Conservation (phyloP, 2,113 vertebrate genomes). For the Globicephala melas region DNA sequence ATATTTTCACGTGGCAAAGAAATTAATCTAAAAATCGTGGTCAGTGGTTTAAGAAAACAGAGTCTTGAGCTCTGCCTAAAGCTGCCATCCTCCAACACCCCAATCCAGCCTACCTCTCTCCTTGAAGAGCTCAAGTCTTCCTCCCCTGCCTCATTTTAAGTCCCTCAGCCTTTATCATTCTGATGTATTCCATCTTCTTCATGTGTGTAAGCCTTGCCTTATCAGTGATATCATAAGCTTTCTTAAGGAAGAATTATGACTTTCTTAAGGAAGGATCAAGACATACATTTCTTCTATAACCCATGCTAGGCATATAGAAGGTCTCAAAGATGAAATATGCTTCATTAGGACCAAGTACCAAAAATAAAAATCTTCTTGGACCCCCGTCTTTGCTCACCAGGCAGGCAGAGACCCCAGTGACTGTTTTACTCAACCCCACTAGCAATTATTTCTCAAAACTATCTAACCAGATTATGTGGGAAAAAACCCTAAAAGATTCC, state of each 20-base stretch:
- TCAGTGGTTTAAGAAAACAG: not conserved
- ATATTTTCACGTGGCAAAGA: not conserved
- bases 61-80: not conserved
- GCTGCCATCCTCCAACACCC: not conserved
- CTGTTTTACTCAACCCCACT: not conserved
- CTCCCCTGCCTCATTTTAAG: not conserved
- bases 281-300: not conserved
- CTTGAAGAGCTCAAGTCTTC: not conserved
- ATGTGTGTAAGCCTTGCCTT: not conserved
- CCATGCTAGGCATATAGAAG: not conserved
- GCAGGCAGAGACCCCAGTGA: not conserved
- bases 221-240: not conserved
- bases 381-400: not conserved
- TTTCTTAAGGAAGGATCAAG: constrained; percentile 27
- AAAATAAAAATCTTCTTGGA: not conserved
- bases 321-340: constrained; percentile 27
- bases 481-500: not conserved
- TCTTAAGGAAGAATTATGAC: constrained; percentile 19
- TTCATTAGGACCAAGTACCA: not conserved
- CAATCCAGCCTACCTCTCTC: not conserved
- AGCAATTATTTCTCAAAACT: not conserved
- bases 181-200: not conserved
- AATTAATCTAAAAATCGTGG: not conserved
- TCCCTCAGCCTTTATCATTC: not conserved
- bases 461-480: not conserved